Evolutionary conservation across 2,797 vertebrate genomes (phyloP), one percentile per base, ranked within the genome.

Genomic region (Enteromius trimaculatus): DNA sequence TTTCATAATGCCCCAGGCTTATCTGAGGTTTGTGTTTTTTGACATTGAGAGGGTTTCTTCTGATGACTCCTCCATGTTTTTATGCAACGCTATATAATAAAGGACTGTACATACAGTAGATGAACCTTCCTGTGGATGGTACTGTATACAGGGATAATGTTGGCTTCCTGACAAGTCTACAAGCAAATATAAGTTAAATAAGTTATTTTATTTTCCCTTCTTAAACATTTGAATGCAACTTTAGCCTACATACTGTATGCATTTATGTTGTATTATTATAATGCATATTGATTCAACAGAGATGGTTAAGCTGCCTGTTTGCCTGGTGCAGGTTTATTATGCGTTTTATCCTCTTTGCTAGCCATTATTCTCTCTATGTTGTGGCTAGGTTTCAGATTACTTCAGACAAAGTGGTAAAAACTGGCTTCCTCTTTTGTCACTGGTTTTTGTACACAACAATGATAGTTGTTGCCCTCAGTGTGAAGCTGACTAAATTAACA

Each of bases 381-480:
- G 42, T 26, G 42, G 21, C 42, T 51, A 74, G 69, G 69, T 51
- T 74, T 81, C 80, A 64, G 29, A 65, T 65, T 21, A 64, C 69
- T 74, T 64, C 4, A 75, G 19, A 58, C 72, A 58, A 53, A 23
- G 42, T 51, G 42, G 44, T 29, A 64, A 64, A 51, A 34, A 31
- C 6, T 9, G 0, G 26, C 39, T 81, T 31, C 55, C 37, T 44
- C 37, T 72, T 49, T 49, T 34, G 11, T 80, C 14, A 37, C 10
- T 23, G n/a, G 55, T 64, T 51, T 34, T 64, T 34, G 37, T 9
- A 7, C n/a, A 68, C 44, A 34, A 55, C 77, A 79, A 26, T 74
- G 69, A 21, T 7, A 60, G 13, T 26, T 23, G 26, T 31, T 21
- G 29, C 29, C 14, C 14, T 49, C 1, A 62, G 16, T 39, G 21